Base-by-base conservation (phyloP, 23 tunicate species). In the Diplosoma virens region DNA sequence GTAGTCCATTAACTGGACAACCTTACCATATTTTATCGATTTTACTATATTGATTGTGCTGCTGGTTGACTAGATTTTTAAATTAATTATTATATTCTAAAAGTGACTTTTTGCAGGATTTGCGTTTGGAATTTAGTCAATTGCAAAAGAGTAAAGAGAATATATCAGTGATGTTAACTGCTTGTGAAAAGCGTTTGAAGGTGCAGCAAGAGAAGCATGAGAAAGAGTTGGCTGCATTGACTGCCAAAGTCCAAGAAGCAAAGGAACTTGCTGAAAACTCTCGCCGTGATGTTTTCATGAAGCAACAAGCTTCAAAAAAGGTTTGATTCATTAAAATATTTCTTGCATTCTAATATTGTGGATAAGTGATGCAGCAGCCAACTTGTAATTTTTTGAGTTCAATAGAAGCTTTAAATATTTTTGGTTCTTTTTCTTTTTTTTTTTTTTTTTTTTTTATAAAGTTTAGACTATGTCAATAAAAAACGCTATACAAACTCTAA, bases 111-210 rank as follows among this genome's bases (percentile, higher is more conserved):
- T 20, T 11, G 21, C 33, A 75, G 59, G 88, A 83, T 11, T 32
- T 35, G 18, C 37, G 54, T 22, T n/a, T 34, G 17, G 66, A 83
- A 73, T 33, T 83, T 27, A 30, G 17, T 6, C 82, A 61, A 21
- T 30, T 83, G 37, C 50, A 31, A 17, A 36, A 58, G 6, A 82
- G 66, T n/a, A 61, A 66, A 47, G 76, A 60, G 29, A 81, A 76
- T 72, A 82, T 82, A 0, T 72, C 88, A 3, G 47, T 29, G 27
- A 55, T 83, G 59, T 37, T 83, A 26, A 22, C 82, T 17, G 82
- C 53, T 0, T 46, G 45, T 0, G 88, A 83, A n/a, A 47, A 21
- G 9, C 34, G 76, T 21, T 33, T 50, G 23, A 63, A 76, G 32
- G 17, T 0, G 17, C 1, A 30, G 47, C 55, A 83, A 2, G 61